phyloP scores from a whole-genome alignment of 1,140 invertebrate genomes.

The Drosophila murphyi region DNA sequence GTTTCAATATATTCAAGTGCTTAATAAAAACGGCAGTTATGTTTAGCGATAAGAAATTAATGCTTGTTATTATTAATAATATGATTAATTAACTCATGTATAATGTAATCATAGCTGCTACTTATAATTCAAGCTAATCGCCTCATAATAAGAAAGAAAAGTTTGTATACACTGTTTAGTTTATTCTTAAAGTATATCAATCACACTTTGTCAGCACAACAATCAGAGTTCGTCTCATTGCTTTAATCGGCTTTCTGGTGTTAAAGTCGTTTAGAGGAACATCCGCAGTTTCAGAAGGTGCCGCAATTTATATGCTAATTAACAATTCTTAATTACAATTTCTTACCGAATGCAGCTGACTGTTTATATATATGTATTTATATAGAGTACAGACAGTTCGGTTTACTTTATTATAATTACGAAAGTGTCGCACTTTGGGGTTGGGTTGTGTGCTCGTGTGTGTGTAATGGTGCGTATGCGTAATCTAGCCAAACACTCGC shows the following conservation, averaged over 20 bases:
- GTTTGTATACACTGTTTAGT: too few species aligned
- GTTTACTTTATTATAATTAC: slow-evolving; percentile 23
- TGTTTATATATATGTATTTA: not conserved
- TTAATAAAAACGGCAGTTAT: too few species aligned
- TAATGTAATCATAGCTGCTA: too few species aligned
- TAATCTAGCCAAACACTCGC: slow-evolving; percentile 17
- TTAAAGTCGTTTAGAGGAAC: slow-evolving; percentile 51
- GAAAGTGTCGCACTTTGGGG: slow-evolving; percentile 34
- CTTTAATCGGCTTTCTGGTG: slow-evolving; percentile 36
- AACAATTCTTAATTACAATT: slow-evolving; percentile 65
- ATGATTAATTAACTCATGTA: too few species aligned
- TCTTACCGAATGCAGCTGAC: slow-evolving; percentile 31
- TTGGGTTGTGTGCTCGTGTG: not conserved
- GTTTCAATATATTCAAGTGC: too few species aligned
- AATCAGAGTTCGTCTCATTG: not conserved
- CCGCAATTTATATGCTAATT: slow-evolving; percentile 78
- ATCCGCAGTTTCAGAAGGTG: slow-evolving; percentile 22
- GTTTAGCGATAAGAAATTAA: too few species aligned
- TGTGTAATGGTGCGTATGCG: slow-evolving; percentile 38
- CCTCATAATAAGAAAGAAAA: too few species aligned
- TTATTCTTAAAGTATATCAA: too few species aligned
- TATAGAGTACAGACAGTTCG: slow-evolving; percentile 7
- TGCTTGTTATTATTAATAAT: too few species aligned
- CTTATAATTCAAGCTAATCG: too few species aligned
- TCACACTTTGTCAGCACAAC: not conserved